These are phyloP conservation scores for Tonatia bakeri DNA, from an alignment of 2,113 vertebrate genomes.

Conservation along the genomic window DNA sequence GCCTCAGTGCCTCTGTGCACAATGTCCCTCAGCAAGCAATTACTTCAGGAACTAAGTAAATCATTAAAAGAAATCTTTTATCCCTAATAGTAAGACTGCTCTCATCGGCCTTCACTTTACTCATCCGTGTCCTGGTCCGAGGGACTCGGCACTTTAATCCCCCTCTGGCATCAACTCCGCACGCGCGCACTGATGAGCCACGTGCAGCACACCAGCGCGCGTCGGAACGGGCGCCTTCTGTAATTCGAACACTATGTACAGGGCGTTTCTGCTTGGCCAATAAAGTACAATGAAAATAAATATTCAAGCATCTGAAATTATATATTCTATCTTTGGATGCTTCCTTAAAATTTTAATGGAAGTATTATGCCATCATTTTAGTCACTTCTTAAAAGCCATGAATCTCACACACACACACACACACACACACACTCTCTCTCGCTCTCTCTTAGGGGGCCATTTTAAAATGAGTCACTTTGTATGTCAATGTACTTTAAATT, in stretches of 20 bases:
- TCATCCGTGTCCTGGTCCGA: not conserved
- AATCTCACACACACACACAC: not conserved
- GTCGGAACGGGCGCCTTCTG: not conserved
- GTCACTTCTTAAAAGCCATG: constrained; percentile 6
- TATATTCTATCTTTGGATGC: not conserved
- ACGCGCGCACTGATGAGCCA: not conserved
- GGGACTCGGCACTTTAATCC: not conserved
- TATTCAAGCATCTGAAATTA: not conserved
- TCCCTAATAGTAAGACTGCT: not conserved
- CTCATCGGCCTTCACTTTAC: not conserved
- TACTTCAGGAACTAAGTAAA: not conserved
- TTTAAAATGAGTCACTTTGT: constrained; percentile 12
- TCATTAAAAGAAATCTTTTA: not conserved
- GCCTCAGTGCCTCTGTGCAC: not conserved
- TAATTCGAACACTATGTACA: not conserved
- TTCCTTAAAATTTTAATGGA: not conserved
- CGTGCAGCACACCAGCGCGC: not conserved
- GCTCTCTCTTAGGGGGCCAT: not conserved
- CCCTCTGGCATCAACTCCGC: not conserved
- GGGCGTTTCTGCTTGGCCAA: not conserved
- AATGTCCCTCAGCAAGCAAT: not conserved
- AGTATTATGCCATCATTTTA: not conserved
- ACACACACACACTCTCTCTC: no score
- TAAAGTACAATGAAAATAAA: constrained; percentile 11
- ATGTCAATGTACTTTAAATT: not conserved